phyloP scores from a whole-genome alignment of 2,797 vertebrate genomes.

The Muscicapa striata region DNA sequence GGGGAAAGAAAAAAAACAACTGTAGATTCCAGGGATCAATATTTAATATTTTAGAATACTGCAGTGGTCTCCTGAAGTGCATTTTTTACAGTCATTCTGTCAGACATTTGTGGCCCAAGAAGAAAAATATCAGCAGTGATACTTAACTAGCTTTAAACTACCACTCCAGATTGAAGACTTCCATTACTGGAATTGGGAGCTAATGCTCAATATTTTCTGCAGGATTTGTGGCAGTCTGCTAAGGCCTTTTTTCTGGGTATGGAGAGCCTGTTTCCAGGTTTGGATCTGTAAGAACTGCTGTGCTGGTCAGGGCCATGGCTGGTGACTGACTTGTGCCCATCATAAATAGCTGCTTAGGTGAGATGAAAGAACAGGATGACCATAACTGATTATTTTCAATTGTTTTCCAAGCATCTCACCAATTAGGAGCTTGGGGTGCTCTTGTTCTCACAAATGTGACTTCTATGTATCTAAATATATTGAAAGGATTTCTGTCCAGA shows the following conservation, averaged over 20 bases:
- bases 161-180: background rate
- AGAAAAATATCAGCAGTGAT: background rate
- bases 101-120: background rate
- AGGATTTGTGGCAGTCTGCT: background rate
- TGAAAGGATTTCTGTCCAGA: background rate
- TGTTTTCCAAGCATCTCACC: background rate
- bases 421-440: background rate
- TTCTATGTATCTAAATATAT: background rate
- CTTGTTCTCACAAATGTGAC: background rate
- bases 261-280: background rate
- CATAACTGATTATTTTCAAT: background rate
- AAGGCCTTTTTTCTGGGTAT: background rate
- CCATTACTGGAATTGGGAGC: background rate
- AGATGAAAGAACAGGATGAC: background rate
- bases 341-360: background rate
- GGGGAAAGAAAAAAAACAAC: background rate
- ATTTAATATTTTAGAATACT: slow-evolving; percentile 15
- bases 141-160: background rate
- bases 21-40: background rate
- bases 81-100: background rate
- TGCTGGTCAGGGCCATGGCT: background rate
- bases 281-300: background rate
- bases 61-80: background rate
- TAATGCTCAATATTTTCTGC: background rate
- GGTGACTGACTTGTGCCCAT: background rate